A percentile compares a stretch with the other conserved stretches of the same genome.
These are phyloP conservation scores for Uropetala carovei DNA, from an alignment of 2,888 invertebrate species.

Conservation along the genomic window DNA sequence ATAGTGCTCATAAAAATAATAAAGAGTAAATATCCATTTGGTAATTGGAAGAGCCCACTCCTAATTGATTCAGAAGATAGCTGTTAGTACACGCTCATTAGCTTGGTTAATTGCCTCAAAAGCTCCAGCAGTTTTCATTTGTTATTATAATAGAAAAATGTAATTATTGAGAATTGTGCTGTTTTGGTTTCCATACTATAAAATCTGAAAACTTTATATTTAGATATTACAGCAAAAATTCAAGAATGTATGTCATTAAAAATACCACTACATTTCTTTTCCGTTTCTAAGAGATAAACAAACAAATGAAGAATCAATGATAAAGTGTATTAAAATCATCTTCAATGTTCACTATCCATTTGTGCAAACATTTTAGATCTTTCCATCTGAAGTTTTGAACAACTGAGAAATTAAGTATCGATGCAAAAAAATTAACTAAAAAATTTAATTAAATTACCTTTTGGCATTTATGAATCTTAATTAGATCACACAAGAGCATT, in stretches of 20 bases:
- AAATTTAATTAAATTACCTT: neutral
- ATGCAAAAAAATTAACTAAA: constrained; percentile 25
- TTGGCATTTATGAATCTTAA: constrained; percentile 23
- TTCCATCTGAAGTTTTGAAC: neutral
- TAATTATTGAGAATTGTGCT: constrained; percentile 60
- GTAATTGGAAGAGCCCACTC: constrained; percentile 45
- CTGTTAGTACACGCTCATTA: constrained; percentile 48
- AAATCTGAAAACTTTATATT: constrained; percentile 10
- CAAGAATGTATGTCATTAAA: constrained; percentile 45
- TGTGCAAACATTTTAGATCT: constrained; percentile 45
- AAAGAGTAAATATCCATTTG: constrained; percentile 54
- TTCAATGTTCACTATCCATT: constrained; percentile 37
- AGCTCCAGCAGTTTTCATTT: constrained; percentile 55
- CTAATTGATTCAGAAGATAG: constrained; percentile 50
- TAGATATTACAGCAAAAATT: constrained; percentile 42
- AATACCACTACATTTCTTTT: constrained; percentile 46
- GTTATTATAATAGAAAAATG: constrained; percentile 50
- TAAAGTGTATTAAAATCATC: constrained; percentile 1
- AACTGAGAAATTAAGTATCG: neutral
- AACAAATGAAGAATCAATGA: constrained; percentile 49
- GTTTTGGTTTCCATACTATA: constrained; percentile 44
- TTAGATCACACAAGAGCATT: constrained; percentile 8
- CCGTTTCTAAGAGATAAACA: constrained; percentile 26
- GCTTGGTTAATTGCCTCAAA: constrained; percentile 40
- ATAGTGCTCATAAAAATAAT: constrained; percentile 55